Evolutionary conservation across 2,113 vertebrate genomes (phyloP), one percentile per base, ranked within the genome.

Genomic region (Callopanchax toddi): DNA sequence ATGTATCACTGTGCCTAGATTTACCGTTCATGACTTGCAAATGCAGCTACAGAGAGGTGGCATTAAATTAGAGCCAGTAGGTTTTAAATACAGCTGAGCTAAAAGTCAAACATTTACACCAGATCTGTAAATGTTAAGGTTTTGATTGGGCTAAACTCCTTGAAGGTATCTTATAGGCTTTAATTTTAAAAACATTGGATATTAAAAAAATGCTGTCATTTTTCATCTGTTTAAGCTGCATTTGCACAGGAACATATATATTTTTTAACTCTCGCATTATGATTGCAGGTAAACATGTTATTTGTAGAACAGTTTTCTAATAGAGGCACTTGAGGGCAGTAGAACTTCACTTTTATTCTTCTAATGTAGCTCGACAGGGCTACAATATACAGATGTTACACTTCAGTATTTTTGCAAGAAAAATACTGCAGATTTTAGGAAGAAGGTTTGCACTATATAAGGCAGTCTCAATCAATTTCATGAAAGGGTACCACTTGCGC

Each of bases 311-410:
- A 21, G 20, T 37, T 37, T 39, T 22, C 34, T 39, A 16, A n/a
- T 36, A 10, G 17, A 49, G 70, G 54, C 89, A 86, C 87, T 72
- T 67, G 89, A 58, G 84, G 89, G 78, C 90, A 84, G 78, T 48
- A 81, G 11, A 60, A 17, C 37, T 18, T 20, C 42, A 20, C 42
- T 18, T 42, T 42, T 42, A n/a, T n/a, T n/a, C n/a, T n/a, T n/a
- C n/a, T n/a, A n/a, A 32, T 32, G 29, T 32, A 32, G 29, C 29
- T 32, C n/a, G n/a, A n/a, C n/a, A n/a, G n/a, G n/a, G n/a, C n/a
- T n/a, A n/a, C n/a, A n/a, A n/a, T n/a, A n/a, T n/a, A n/a, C n/a
- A n/a, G n/a, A n/a, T n/a, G n/a, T n/a, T n/a, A n/a, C n/a, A n/a
- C n/a, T n/a, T n/a, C n/a, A n/a, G n/a, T n/a, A n/a, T n/a, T n/a